Evolutionary conservation across 1,140 invertebrate species (phyloP).

Genomic region (Calephelis virginiensis): DNA sequence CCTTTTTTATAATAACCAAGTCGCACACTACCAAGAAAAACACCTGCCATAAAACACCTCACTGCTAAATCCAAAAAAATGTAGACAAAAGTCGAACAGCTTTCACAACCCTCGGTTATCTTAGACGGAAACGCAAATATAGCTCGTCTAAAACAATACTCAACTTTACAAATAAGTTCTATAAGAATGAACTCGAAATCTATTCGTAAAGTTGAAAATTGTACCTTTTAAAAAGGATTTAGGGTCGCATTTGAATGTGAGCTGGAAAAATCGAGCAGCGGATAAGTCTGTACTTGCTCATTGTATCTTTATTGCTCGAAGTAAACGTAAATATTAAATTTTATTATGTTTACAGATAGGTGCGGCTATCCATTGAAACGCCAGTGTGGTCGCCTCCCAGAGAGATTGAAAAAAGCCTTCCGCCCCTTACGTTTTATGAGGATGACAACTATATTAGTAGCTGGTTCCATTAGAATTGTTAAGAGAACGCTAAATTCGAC

Average conservation of each 20-base stretch:
- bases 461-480: constrained; percentile 48
- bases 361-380: constrained; percentile 46
- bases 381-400: constrained; percentile 69
- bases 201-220: constrained; percentile 20
- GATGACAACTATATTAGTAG: constrained; percentile 32
- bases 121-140: constrained; percentile 7
- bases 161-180: constrained; percentile 16
- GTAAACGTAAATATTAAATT: constrained; percentile 70
- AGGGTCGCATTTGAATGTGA: constrained; percentile 27
- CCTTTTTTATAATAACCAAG: background rate
- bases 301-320: constrained; percentile 68
- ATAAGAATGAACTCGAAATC: constrained; percentile 2
- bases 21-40: constrained; percentile 13
- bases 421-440: constrained; percentile 59
- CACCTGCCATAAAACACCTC: constrained; percentile 1
- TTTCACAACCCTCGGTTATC: constrained; percentile 15
- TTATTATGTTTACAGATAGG: constrained; percentile 73
- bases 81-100: constrained; percentile 6
- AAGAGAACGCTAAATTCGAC: constrained; percentile 62
- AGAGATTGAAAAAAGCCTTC: constrained; percentile 53
- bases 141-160: constrained; percentile 11
- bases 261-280: constrained; percentile 37
- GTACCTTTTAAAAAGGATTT: constrained; percentile 14
- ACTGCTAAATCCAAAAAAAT: constrained; percentile 12
- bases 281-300: constrained; percentile 59